Conservation (phyloP, 2,888 invertebrate genomes). For the Rugalucina vietnamica region DNA sequence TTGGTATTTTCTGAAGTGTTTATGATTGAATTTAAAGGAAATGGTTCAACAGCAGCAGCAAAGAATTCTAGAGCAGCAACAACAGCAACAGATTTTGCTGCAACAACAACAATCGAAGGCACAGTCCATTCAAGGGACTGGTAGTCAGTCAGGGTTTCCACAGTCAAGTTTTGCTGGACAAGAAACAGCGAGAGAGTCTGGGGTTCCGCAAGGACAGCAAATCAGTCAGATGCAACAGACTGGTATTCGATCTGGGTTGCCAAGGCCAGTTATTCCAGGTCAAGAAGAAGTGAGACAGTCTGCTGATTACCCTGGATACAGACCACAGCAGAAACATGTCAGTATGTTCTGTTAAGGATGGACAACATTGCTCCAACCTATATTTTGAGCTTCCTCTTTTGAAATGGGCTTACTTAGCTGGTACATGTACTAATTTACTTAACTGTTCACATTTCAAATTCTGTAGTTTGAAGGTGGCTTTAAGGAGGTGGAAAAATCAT, state of each 20-base stretch:
- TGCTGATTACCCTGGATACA: constrained; percentile 54
- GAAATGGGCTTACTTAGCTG: no score
- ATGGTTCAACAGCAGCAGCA: constrained; percentile 58
- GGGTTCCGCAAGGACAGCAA: not conserved
- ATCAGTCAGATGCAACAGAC: not conserved
- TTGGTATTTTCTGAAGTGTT: no score
- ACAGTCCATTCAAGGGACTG: constrained; percentile 2
- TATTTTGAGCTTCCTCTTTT: no score
- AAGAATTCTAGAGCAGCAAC: constrained; percentile 50
- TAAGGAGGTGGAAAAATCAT: no score
- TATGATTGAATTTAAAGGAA: no score
- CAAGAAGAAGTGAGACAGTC: constrained; percentile 38
- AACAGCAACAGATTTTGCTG: constrained; percentile 29
- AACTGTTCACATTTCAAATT: no score
- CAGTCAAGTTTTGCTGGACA: not conserved
- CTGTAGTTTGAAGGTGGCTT: no score
- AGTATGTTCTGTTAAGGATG: no score
- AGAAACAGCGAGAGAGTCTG: not conserved
- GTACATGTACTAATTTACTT: no score
- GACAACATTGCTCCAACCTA: no score
- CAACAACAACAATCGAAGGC: constrained; percentile 14
- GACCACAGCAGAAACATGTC: constrained; percentile 45
- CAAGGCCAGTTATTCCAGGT: constrained; percentile 20
- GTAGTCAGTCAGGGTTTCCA: constrained; percentile 9
- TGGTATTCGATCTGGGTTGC: not conserved